These are phyloP conservation scores for Linepithema humile DNA, from an alignment of 1,140 invertebrate genomes.

Conservation along the genomic window DNA sequence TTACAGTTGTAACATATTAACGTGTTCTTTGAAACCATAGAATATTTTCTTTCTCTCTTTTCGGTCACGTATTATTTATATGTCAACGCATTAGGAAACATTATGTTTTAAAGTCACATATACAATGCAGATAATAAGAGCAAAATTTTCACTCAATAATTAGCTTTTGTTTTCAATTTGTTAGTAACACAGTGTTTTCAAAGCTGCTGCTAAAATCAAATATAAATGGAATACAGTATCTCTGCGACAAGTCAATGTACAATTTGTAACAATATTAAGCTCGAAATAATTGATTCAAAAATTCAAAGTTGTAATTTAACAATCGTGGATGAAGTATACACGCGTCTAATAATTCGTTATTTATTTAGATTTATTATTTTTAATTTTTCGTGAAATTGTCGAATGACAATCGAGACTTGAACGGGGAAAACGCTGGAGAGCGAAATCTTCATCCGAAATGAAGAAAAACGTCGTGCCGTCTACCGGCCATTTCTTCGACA, in stretches of 20 bases:
- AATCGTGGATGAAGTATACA: background rate
- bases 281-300: background rate
- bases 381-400: background rate
- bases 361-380: background rate
- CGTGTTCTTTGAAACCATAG: conserved; percentile 24
- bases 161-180: background rate
- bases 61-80: conserved; percentile 13
- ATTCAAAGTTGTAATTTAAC: background rate
- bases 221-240: background rate
- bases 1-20: conserved; percentile 53
- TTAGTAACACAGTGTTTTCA: background rate
- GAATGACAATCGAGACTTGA: background rate
- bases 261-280: background rate
- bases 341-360: background rate
- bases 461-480: conserved; percentile 15
- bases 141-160: background rate
- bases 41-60: conserved; percentile 3
- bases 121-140: background rate
- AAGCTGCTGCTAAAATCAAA: background rate
- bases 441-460: conserved; percentile 35
- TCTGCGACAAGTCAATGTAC: background rate
- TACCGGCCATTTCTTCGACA: conserved; percentile 83
- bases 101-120: background rate
- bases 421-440: background rate
- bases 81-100: background rate